Percentiles rank a stretch among this genome's conserved stretches.
Conservation (phyloP, 2,113 vertebrate species). For the Notechis scutatus region DNA sequence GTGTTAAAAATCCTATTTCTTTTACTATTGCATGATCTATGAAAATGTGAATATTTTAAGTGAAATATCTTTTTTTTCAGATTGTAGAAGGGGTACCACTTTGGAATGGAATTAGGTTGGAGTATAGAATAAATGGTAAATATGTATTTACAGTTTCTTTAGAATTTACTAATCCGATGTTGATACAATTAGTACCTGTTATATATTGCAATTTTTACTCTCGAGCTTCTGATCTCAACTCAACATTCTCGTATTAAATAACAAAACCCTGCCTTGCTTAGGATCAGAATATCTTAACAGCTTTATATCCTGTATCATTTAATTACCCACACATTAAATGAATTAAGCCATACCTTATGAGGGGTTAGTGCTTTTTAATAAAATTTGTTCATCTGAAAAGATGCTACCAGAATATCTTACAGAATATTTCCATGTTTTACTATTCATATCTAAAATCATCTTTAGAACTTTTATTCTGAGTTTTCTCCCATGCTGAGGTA, state of each 20-base stretch:
- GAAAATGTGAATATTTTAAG: not conserved
- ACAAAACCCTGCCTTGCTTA: not conserved
- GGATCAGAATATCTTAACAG: not conserved
- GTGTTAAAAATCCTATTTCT: not conserved
- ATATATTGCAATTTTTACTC: not conserved
- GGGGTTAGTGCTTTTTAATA: not conserved
- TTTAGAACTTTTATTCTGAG: not conserved
- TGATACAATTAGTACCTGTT: not conserved
- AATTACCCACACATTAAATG: not conserved
- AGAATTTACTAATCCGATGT: not conserved
- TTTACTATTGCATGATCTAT: not conserved
- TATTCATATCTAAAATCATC: not conserved
- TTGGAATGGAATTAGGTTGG: slow-evolving; percentile 76
- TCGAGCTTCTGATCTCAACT: not conserved
- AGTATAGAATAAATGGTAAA: slow-evolving; percentile 93
- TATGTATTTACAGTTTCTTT: not conserved
- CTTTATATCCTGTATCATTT: not conserved
- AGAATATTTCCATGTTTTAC: not conserved
- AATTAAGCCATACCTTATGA: not conserved
- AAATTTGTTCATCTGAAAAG: not conserved
- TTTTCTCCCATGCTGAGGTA: not conserved
- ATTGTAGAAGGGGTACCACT: slow-evolving; percentile 81
- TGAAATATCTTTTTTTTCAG: slow-evolving; percentile 52
- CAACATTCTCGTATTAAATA: not conserved
- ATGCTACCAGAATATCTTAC: not conserved